Evolutionary conservation across 2,797 vertebrate species (phyloP).

Genomic region (Synanceia verrucosa): DNA sequence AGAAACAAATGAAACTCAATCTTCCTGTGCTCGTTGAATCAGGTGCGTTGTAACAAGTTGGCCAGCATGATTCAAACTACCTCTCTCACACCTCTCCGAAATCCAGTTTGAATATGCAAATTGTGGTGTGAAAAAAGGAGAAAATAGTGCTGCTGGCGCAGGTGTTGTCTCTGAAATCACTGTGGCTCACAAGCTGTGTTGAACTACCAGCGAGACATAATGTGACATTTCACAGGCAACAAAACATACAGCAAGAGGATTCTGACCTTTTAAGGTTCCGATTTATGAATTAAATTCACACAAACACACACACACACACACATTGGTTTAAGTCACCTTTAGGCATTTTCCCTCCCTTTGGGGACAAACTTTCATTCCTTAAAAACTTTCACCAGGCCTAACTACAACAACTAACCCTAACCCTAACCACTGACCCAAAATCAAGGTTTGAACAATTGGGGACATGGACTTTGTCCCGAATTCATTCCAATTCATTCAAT

Average conservation of each 20-base stretch:
- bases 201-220: constrained; percentile 56
- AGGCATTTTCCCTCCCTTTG: no score
- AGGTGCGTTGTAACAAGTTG: not conserved
- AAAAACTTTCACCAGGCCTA: no score
- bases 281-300: constrained; percentile 49
- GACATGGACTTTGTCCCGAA: no score
- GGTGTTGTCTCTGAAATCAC: constrained; percentile 39
- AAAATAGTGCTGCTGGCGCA: not conserved
- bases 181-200: constrained; percentile 27
- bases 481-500: no score
- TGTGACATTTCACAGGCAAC: constrained; percentile 73
- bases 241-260: constrained; percentile 55
- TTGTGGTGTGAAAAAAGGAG: not conserved
- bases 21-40: not conserved
- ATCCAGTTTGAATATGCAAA: constrained; percentile 20
- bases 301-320: not conserved
- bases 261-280: constrained; percentile 71
- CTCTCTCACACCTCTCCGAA: not conserved
- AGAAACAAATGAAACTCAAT: constrained; percentile 20
- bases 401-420: no score
- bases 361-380: no score
- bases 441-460: no score
- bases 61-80: not conserved
- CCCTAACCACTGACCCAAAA: no score
- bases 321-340: no score